Percentiles rank a stretch among this genome's conserved stretches.
phyloP scores from a whole-genome alignment of 2,797 vertebrate genomes.

The Hylomyscus alleni region DNA sequence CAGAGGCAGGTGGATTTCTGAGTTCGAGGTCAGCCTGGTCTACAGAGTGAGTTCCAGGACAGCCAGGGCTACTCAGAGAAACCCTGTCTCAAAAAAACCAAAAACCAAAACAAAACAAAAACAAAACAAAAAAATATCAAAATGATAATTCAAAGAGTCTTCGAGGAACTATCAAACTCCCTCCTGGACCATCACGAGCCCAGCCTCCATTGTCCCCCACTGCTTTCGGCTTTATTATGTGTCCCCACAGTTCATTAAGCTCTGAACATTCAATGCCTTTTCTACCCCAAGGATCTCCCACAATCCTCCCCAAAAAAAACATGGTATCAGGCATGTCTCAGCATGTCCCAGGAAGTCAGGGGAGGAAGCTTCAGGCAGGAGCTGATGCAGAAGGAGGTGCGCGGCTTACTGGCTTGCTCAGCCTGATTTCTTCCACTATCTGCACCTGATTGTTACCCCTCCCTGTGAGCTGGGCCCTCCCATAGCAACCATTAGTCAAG shows the following conservation, averaged over 20 bases:
- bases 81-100: too few relatives aligned
- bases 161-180: neutral
- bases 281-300: neutral
- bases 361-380: neutral
- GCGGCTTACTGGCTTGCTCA: neutral
- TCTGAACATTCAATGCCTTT: neutral
- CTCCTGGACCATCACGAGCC: neutral
- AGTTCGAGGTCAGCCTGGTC: too few relatives aligned
- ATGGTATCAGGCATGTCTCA: neutral
- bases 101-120: too few relatives aligned
- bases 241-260: neutral
- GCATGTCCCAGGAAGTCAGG: neutral
- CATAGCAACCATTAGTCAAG: neutral
- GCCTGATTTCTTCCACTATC: neutral
- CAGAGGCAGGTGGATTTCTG: too few relatives aligned
- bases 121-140: too few relatives aligned
- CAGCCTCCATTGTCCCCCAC: fast-evolving
- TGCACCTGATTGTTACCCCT: too few relatives aligned
- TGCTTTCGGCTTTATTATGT: neutral
- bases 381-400: neutral
- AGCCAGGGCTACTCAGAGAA: too few relatives aligned
- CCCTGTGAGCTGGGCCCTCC: neutral
- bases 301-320: neutral
- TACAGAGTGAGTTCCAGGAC: too few relatives aligned
- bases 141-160: neutral